Evolutionary conservation across 2,797 vertebrate genomes (phyloP).

Genomic region (Taenioides sp.): DNA sequence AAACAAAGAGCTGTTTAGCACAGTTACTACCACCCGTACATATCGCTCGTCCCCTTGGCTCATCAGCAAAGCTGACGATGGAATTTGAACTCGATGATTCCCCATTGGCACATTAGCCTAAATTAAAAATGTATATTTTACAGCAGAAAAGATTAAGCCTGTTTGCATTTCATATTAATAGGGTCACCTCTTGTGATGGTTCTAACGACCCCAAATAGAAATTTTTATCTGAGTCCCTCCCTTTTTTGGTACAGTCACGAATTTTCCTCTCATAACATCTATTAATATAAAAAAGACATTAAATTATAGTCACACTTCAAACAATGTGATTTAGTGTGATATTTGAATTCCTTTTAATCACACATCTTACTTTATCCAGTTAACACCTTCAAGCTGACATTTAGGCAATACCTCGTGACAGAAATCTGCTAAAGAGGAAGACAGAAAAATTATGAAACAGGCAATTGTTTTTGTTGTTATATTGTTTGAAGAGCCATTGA

Average conservation of each 20-base stretch:
- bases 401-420: fast-evolving
- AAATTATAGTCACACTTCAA: not conserved
- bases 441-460: not conserved
- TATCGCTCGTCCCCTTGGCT: not conserved
- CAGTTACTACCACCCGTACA: conserved; percentile 41
- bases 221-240: fast-evolving
- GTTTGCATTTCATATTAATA: too few relatives aligned
- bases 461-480: not conserved
- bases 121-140: not conserved
- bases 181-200: conserved; percentile 33
- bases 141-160: not conserved
- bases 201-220: fast-evolving
- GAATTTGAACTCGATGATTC: conserved; percentile 47
- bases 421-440: not conserved
- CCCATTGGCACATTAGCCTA: not conserved
- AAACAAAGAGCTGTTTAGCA: conserved; percentile 63
- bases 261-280: conserved; percentile 47
- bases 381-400: fast-evolving
- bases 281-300: conserved; percentile 1
- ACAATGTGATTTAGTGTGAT: conserved; percentile 18
- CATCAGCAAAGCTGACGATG: conserved; percentile 55
- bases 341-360: not conserved
- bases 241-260: fast-evolving
- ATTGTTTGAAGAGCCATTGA: not conserved
- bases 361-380: conserved; percentile 46